Evolutionary conservation across 2,888 invertebrate genomes (phyloP).

Genomic region (Drosophila tanythrix): DNA sequence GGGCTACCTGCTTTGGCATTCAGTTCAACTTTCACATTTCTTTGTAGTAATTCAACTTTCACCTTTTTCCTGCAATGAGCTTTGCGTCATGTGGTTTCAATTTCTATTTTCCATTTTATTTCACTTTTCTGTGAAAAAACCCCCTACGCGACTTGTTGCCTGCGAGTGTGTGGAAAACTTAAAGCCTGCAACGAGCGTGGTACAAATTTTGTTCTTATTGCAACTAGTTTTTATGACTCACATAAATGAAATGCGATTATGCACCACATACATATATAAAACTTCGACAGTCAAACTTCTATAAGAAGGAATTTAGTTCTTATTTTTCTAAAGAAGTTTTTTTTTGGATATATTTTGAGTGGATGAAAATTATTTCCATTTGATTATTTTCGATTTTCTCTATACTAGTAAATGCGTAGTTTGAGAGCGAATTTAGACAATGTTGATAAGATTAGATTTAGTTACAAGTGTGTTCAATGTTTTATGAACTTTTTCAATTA

Average conservation of each 20-base stretch:
- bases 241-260: conserved; percentile 37
- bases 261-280: neutral
- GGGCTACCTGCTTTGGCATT: conserved; percentile 1
- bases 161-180: conserved; percentile 1
- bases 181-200: conserved; percentile 17
- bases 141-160: conserved; percentile 26
- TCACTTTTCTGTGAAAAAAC: conserved; percentile 3
- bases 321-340: neutral
- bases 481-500: neutral
- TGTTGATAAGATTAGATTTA: conserved; percentile 24
- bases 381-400: neutral
- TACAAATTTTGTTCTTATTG: conserved; percentile 36
- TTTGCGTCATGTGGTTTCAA: conserved; percentile 23
- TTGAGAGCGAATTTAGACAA: neutral
- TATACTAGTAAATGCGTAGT: no score
- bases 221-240: conserved; percentile 46
- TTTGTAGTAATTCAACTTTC: conserved; percentile 22
- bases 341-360: neutral
- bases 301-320: neutral
- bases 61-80: conserved; percentile 22
- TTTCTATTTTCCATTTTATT: conserved; percentile 11
- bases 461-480: neutral
- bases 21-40: conserved; percentile 20
- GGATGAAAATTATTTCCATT: neutral
- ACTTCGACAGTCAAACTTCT: neutral